Evolutionary conservation across 2,113 vertebrate genomes (phyloP).

Genomic region (Bambusicola thoracicus): DNA sequence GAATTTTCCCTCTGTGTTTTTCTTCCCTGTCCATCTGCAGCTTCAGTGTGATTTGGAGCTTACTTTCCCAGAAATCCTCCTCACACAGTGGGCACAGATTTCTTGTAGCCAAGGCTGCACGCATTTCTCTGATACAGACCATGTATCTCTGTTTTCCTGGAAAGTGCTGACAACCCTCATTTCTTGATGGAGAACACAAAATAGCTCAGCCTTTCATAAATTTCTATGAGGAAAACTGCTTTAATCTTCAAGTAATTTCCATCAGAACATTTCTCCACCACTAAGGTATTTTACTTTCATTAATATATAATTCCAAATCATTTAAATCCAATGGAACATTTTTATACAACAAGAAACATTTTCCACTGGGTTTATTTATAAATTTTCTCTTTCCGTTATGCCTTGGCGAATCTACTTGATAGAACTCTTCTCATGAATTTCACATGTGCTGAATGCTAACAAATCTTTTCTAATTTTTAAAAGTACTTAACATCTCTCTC

Average conservation of each 20-base stretch:
- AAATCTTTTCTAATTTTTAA: conserved; percentile 48
- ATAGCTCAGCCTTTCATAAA: background rate
- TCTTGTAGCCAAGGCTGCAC: background rate
- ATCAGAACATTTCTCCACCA: background rate
- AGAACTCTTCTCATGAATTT: conserved; percentile 50
- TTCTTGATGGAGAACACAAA: conserved; percentile 5
- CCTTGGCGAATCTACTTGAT: conserved; percentile 39
- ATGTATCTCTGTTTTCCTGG: background rate
- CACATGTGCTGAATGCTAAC: conserved; percentile 33
- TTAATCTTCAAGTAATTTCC: conserved; percentile 23
- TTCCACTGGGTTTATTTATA: conserved; percentile 51
- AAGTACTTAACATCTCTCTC: background rate
- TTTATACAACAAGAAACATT: conserved; percentile 32
- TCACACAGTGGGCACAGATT: background rate
- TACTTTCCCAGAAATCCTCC: background rate
- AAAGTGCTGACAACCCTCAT: background rate
- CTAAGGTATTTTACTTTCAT: conserved; percentile 22
- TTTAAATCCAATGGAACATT: conserved; percentile 14
- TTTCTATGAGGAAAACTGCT: background rate
- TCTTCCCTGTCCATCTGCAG: background rate
- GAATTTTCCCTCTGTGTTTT: background rate
- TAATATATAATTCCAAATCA: conserved; percentile 26
- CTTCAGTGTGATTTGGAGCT: background rate
- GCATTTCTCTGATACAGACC: background rate
- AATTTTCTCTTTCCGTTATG: conserved; percentile 52